phyloP scores from a whole-genome alignment of 2,113 vertebrate species.

The Platycercus adscitus region DNA sequence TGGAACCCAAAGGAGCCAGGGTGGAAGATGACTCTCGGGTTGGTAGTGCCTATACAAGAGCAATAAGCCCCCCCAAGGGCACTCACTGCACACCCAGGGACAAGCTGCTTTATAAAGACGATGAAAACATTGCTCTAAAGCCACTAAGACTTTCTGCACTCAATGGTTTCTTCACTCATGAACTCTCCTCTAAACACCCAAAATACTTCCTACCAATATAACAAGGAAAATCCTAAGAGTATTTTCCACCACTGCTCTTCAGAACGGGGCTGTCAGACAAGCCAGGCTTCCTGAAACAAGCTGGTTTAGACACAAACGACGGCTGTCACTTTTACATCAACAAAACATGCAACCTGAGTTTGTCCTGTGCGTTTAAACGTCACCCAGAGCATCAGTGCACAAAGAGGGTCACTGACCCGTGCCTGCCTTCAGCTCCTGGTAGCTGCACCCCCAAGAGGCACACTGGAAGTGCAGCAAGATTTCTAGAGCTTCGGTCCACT shows the following conservation, averaged over 20 bases:
- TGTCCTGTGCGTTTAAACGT: not conserved
- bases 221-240: not conserved
- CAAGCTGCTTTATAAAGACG: not conserved
- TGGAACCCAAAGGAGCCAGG: not conserved
- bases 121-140: not conserved
- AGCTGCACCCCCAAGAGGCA: not conserved
- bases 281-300: not conserved
- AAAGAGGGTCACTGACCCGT: rapidly evolving
- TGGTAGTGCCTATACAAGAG: not conserved
- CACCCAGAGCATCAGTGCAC: not conserved
- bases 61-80: not conserved
- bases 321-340: not conserved
- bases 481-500: not conserved
- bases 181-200: not conserved
- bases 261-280: not conserved
- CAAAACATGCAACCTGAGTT: rapidly evolving
- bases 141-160: not conserved
- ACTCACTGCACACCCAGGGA: not conserved
- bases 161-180: not conserved
- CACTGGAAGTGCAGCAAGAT: not conserved
- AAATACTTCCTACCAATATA: not conserved
- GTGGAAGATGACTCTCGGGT: not conserved
- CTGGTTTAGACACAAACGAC: not conserved
- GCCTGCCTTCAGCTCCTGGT: not conserved
- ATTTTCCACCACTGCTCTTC: not conserved